These are phyloP conservation scores for Poicephalus meyeri DNA, from an alignment of 2,113 vertebrate species.

Conservation along the genomic window DNA sequence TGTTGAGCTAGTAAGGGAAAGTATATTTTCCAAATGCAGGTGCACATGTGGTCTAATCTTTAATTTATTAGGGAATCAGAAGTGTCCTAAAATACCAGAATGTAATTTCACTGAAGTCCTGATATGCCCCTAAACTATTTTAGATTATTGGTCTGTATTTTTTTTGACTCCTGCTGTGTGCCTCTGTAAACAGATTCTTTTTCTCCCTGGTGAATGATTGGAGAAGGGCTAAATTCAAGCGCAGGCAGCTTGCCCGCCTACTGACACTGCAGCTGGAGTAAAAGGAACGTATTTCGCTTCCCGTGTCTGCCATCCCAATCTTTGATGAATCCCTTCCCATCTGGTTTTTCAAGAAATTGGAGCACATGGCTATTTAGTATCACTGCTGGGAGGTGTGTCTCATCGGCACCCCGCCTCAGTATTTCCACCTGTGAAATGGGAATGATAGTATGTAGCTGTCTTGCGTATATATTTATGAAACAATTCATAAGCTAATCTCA, in stretches of 20 bases:
- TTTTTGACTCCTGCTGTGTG: neutral
- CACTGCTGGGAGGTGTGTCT: neutral
- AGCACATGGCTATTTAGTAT: neutral
- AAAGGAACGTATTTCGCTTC: neutral
- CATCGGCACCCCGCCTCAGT: neutral
- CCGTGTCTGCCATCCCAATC: neutral
- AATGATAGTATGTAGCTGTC: neutral
- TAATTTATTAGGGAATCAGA: neutral
- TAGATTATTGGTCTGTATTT: neutral
- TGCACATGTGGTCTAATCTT: neutral
- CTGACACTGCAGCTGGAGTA: neutral
- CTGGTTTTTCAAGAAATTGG: neutral
- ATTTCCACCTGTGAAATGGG: conserved; percentile 14
- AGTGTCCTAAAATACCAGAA: neutral
- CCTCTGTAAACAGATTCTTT: neutral
- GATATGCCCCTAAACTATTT: neutral
- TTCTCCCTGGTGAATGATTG: neutral
- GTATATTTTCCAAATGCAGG: neutral
- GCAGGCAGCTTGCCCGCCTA: neutral
- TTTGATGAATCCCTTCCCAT: neutral
- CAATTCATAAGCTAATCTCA: neutral
- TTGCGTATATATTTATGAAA: neutral
- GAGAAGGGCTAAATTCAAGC: neutral
- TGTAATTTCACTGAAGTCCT: neutral
- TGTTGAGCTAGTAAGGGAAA: neutral